Base-by-base conservation (phyloP, 2,888 invertebrate species). In the Altica lythri region DNA sequence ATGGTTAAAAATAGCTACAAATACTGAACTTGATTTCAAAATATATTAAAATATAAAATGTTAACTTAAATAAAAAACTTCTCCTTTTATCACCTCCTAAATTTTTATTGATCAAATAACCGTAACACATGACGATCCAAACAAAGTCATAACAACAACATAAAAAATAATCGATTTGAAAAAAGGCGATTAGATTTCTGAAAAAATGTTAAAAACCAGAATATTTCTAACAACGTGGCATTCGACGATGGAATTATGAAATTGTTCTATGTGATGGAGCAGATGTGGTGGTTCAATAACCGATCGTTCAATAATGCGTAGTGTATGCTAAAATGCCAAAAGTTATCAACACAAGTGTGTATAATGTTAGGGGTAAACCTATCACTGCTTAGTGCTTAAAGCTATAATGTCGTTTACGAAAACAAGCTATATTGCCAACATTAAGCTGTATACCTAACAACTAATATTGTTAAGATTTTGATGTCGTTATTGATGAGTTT, bases 231-330 rank as follows among this genome's bases (percentile, higher is more conserved):
- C 8, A 22, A 5, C 4, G 27, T 27, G 27, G n/a, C 27, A 27
- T 27, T 35, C 38, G 9, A 2, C 13, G 10, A 30, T 13, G 10
- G 16, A 34, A 6, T 16, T 25, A 22, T n/a, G n/a, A n/a, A n/a
- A n/a, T n/a, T n/a, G n/a, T n/a, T 48, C 25, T 40, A 32, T 40
- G 43, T 34, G 43, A 46, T 25, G 38, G 25, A 56, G 38, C 48
- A 56, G 56, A 56, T 52, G 55, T 48, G 48, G 25, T 34, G 51
- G 46, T 45, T 42, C 54, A 37, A 47, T 48, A 40, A 42, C 37
- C 48, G 22, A 51, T 43, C 25, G 45, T 56, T 56, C 56, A 56
- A 56, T 56, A 56, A 56, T 56, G 56, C 56, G 56, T 56, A 52
- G 10, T 40, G 40, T 45, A 48, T 38, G 44, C 52, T 48, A 40